A percentile compares a stretch with the other conserved stretches of the same genome.
Evolutionary conservation across 2,888 invertebrate genomes (phyloP).

Genomic region (Drosophila emarginata): DNA sequence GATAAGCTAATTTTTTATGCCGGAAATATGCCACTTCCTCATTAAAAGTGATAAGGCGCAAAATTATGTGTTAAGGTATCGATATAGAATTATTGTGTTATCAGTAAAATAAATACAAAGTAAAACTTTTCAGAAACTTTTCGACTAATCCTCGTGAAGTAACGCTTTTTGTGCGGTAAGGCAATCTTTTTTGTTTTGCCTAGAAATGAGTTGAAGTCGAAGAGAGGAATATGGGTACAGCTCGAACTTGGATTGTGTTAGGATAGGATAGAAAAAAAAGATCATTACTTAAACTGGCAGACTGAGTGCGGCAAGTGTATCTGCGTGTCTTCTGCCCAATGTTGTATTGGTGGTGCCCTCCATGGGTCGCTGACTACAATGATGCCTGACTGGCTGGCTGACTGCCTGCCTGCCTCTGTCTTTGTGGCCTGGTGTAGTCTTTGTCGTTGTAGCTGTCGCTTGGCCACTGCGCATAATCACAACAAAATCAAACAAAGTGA

Average conservation of each 20-base stretch:
- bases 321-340: conserved; percentile 19
- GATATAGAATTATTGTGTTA: too few species aligned
- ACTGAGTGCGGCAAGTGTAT: conserved; percentile 12
- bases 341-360: conserved; percentile 61
- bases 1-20: background rate
- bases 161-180: background rate
- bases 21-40: background rate
- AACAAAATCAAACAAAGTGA: conserved; percentile 72
- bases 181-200: background rate
- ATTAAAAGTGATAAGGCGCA: background rate
- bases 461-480: conserved; percentile 75
- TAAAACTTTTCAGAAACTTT: background rate
- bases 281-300: background rate
- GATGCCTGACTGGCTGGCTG: conserved; percentile 29
- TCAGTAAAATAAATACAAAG: background rate
- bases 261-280: conserved; percentile 8
- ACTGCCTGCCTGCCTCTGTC: conserved; percentile 18
- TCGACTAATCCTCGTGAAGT: background rate
- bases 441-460: conserved; percentile 37
- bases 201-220: background rate
- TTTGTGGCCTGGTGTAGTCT: conserved; percentile 19
- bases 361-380: conserved; percentile 71
- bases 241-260: conserved; percentile 6
- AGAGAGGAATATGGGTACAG: background rate
- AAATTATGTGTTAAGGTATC: background rate